These are phyloP conservation scores for Melanotaenia duboulayi DNA, from an alignment of 2,113 vertebrate genomes.

Conservation along the genomic window DNA sequence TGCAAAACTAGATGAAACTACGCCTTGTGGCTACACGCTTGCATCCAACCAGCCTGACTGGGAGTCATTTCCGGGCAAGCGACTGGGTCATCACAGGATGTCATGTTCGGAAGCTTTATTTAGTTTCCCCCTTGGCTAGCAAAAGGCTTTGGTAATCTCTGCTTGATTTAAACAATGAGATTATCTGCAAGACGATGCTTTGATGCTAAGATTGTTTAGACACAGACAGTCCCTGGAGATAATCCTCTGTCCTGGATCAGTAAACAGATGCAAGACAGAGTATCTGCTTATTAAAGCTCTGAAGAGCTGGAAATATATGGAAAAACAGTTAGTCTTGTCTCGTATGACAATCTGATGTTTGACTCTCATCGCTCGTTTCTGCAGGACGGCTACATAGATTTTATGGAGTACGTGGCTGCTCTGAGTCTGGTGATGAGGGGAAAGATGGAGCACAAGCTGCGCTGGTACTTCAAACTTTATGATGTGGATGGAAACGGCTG, in stretches of 20 bases:
- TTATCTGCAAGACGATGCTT: constrained; percentile 63
- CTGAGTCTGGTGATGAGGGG: constrained; percentile 92
- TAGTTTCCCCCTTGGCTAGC: constrained; percentile 42
- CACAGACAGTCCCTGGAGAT: constrained; percentile 38
- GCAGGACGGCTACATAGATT: constrained; percentile 93
- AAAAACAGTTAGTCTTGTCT: not conserved
- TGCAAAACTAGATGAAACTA: no score
- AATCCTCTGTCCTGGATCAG: constrained; percentile 33
- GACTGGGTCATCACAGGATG: constrained; percentile 38
- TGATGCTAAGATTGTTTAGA: constrained; percentile 47
- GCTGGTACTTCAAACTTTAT: constrained; percentile 95
- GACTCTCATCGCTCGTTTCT: not conserved
- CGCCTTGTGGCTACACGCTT: not conserved
- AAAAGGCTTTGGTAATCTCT: constrained; percentile 62
- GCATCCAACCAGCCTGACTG: constrained; percentile 3
- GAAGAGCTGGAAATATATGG: not conserved
- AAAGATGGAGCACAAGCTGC: constrained; percentile 94
- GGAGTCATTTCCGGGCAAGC: not conserved
- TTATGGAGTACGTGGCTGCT: constrained; percentile 93
- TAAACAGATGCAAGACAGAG: not conserved
- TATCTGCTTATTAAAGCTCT: not conserved
- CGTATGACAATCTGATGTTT: not conserved
- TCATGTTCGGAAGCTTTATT: constrained; percentile 59
- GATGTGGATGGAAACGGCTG: constrained; percentile 93
- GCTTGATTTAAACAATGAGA: constrained; percentile 65